Evolutionary conservation across 2,797 vertebrate species (phyloP).

Genomic region (Tolypeutes matacus): DNA sequence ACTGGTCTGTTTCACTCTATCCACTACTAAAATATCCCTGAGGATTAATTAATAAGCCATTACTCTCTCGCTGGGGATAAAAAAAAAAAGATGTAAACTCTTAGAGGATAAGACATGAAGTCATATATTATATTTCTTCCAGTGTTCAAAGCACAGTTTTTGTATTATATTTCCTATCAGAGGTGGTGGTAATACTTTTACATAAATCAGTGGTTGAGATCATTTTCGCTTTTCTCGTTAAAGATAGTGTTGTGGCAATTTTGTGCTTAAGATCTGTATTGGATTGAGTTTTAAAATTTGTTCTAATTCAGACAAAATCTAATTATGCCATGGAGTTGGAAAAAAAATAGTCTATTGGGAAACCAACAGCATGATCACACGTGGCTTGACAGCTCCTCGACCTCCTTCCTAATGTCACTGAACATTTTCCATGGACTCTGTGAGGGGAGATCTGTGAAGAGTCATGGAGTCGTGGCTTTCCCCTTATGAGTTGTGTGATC

Average conservation of each 20-base stretch:
- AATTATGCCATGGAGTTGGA: neutral
- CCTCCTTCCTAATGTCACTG: neutral
- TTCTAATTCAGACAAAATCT: constrained; percentile 10
- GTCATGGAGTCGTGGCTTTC: neutral
- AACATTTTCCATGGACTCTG: neutral
- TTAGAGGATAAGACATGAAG: neutral
- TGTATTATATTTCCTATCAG: neutral
- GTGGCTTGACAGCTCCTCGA: neutral
- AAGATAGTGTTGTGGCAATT: neutral
- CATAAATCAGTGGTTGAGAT: constrained; percentile 38
- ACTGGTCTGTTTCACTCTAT: neutral
- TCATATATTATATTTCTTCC: neutral
- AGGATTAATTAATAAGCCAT: neutral
- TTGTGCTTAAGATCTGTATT: neutral
- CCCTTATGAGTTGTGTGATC: too few relatives aligned
- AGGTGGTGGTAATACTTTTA: neutral
- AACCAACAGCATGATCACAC: neutral
- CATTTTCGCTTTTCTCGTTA: neutral
- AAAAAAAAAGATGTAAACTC: neutral
- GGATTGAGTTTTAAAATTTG: constrained; percentile 34
- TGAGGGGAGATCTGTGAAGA: neutral
- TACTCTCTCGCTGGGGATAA: neutral
- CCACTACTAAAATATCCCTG: neutral
- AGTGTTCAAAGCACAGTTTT: neutral
- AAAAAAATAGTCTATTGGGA: neutral